Evolutionary conservation across 2,888 invertebrate genomes (phyloP), one percentile per base, ranked within the genome.

Genomic region (Corbicula japonica): DNA sequence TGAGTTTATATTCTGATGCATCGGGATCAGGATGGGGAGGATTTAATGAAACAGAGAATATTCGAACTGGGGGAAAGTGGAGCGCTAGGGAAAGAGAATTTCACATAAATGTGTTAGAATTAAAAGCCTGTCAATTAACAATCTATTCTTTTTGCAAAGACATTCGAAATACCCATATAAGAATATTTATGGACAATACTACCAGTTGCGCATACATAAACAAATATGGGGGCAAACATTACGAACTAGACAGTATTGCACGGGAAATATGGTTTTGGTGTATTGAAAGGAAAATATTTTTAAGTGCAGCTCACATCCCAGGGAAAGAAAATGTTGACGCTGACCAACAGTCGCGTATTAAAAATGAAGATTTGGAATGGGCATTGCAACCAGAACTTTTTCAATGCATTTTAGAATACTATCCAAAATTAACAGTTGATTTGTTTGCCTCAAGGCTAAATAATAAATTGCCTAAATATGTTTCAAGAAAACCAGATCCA

Each of bases 81-180:
- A 34, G 34, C 4, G 6, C 21, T 3, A 3, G 18, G 18, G 58
- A 58, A n/a, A 32, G 35, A 34, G 5, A 5, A 21, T 8, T 30
- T 32, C 58, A 58, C 35, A 58, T 58, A 21, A 58, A 58, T 21
- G 35, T 58, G 32, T 23, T 58, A n/a, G 58, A 58, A 23, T 35
- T 58, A 6, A 58, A 58, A 58, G 58, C 58, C 26, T 38, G 76
- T 65, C 21, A 71, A 76, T 48, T 76, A 65, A n/a, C n/a, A n/a
- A n/a, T n/a, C n/a, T n/a, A n/a, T n/a, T n/a, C n/a, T n/a, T n/a
- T n/a, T n/a, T n/a, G n/a, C n/a, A n/a, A n/a, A n/a, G n/a, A n/a
- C n/a, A n/a, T n/a, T n/a, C n/a, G n/a, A n/a, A n/a, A n/a, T n/a
- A n/a, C n/a, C n/a, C n/a, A n/a, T n/a, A n/a, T n/a, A 12, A 21